A percentile compares a stretch with the other conserved stretches of the same genome.
Conservation (phyloP, 2,113 vertebrate species). For the Axis porcinus region DNA sequence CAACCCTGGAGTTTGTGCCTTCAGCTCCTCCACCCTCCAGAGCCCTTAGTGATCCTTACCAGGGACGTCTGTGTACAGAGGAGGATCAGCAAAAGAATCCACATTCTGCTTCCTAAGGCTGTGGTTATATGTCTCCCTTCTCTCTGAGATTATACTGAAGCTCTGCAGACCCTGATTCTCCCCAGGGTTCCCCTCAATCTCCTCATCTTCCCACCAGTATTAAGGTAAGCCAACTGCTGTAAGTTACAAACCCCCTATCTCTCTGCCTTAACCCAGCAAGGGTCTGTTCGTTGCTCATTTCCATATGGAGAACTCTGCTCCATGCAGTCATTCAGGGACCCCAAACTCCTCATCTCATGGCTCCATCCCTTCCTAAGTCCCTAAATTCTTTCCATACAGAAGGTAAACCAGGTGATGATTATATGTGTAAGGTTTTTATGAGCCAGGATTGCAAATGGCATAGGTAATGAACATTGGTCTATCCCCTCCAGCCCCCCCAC, state of each 20-base stretch:
- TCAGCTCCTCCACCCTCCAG: fast-evolving
- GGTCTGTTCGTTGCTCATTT: neutral
- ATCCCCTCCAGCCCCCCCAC: no score
- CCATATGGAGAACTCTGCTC: neutral
- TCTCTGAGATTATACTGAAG: neutral
- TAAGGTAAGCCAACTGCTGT: neutral
- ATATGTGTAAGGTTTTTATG: neutral
- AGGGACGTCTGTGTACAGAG: fast-evolving
- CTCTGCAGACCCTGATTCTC: neutral
- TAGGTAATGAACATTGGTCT: neutral
- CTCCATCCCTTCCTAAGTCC: neutral
- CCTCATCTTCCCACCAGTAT: neutral
- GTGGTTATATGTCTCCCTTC: fast-evolving
- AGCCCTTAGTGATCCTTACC: neutral
- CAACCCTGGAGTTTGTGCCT: neutral
- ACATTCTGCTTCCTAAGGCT: neutral
- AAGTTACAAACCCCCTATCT: neutral
- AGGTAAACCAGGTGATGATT: neutral
- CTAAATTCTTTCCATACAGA: neutral
- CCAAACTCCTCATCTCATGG: neutral
- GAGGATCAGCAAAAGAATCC: neutral
- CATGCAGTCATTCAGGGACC: neutral
- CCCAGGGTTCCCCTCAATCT: neutral
- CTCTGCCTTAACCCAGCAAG: neutral
- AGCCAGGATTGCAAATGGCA: neutral